Evolutionary conservation across 1,140 invertebrate species (phyloP).

Genomic region (Megalonaias nervosa): DNA sequence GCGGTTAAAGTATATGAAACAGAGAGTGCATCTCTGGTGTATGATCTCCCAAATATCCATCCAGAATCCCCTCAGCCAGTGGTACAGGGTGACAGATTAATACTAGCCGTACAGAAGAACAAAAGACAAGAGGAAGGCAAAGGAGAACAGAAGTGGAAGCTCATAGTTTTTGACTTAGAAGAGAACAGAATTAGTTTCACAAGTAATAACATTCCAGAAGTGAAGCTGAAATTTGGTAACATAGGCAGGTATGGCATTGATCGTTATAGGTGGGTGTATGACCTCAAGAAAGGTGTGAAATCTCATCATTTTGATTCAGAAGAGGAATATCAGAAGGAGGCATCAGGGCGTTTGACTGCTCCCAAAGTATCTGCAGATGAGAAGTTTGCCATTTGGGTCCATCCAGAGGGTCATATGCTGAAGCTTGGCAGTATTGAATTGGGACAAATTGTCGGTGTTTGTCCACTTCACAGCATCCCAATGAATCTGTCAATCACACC

Average conservation of each 20-base stretch:
- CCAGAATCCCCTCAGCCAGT: slow-evolving; percentile 29
- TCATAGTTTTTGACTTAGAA: slow-evolving; percentile 33
- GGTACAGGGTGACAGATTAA: slow-evolving; percentile 13
- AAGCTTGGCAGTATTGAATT: slow-evolving; percentile 35
- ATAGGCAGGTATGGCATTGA: slow-evolving; percentile 41
- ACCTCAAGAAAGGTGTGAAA: slow-evolving; percentile 24
- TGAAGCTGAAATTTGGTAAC: slow-evolving; percentile 17
- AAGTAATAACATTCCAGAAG: slow-evolving; percentile 7
- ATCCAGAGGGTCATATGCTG: slow-evolving; percentile 27
- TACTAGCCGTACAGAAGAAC: slow-evolving; percentile 12
- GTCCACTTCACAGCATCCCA: slow-evolving; percentile 46
- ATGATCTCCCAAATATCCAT: slow-evolving; percentile 28
- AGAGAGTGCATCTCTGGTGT: not conserved
- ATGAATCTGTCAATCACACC: slow-evolving; percentile 39
- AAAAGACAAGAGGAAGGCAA: not conserved
- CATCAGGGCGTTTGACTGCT: not conserved
- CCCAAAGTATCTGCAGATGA: slow-evolving; percentile 36
- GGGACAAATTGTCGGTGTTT: slow-evolving; percentile 29
- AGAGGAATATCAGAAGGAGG: slow-evolving; percentile 7
- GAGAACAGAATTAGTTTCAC: slow-evolving; percentile 25
- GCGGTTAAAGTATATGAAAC: not conserved
- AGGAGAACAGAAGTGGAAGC: slow-evolving; percentile 27
- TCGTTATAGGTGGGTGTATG: slow-evolving; percentile 28
- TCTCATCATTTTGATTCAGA: slow-evolving; percentile 44
- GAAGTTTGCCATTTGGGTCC: slow-evolving; percentile 33